Percentiles rank a stretch among this genome's conserved stretches.
Evolutionary conservation across 2,797 vertebrate species (phyloP).

Genomic region (Onychomys leucogaster): DNA sequence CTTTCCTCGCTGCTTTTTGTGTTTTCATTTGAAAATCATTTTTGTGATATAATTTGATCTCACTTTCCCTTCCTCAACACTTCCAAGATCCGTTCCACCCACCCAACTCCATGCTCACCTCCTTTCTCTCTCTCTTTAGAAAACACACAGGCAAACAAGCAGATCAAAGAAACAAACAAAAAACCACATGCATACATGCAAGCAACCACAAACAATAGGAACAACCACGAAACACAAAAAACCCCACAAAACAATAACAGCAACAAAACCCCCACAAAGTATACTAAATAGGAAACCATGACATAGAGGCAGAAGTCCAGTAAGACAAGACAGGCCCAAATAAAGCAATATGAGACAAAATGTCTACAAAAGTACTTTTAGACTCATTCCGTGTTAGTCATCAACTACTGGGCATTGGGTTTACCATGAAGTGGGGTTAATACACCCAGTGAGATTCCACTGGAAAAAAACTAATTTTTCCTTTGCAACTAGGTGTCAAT

Average conservation of each 20-base stretch:
- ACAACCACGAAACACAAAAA: background rate
- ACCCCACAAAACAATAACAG: background rate
- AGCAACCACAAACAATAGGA: background rate
- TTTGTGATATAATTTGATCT: background rate
- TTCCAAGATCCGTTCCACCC: background rate
- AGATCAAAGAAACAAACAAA: background rate
- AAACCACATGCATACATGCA: background rate
- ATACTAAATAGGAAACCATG: background rate
- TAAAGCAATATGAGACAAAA: background rate
- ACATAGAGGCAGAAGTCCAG: background rate
- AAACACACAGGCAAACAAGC: background rate
- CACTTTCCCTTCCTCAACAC: background rate
- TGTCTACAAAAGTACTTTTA: background rate
- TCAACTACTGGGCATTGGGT: background rate
- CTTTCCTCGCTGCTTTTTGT: background rate
- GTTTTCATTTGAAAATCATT: background rate
- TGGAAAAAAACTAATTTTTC: background rate
- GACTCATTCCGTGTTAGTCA: background rate
- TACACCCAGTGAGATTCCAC: background rate
- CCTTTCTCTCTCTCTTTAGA: background rate
- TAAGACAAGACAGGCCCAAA: background rate
- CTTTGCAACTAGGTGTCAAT: background rate
- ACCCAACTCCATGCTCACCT: background rate
- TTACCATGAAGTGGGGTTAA: background rate
- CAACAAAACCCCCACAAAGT: background rate